A percentile compares a stretch with the other conserved stretches of the same genome.
phyloP scores from a whole-genome alignment of 2,113 vertebrate genomes.

The Rhegmatorhina hoffmannsi region DNA sequence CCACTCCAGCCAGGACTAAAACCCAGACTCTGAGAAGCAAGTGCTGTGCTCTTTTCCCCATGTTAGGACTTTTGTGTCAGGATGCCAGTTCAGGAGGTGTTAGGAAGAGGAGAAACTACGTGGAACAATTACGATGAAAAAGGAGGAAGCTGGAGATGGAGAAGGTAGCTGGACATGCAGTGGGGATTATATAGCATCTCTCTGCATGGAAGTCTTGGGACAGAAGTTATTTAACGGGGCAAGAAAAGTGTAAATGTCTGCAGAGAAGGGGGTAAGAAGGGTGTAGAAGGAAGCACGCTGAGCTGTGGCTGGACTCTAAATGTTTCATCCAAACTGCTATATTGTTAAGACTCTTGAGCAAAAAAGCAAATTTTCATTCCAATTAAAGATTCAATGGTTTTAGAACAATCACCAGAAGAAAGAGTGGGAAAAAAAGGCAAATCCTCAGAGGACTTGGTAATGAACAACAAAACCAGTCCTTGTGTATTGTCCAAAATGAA shows the following conservation, averaged over 20 bases:
- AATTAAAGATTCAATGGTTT: slow-evolving; percentile 59
- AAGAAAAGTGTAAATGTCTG: neutral
- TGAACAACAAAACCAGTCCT: slow-evolving; percentile 46
- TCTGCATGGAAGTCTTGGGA: neutral
- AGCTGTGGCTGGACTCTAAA: slow-evolving; percentile 1
- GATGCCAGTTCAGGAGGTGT: neutral
- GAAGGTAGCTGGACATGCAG: neutral
- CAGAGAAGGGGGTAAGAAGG: neutral
- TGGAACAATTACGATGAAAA: fast-evolving
- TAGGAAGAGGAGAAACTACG: neutral
- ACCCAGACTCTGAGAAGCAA: neutral
- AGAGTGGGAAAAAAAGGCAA: neutral
- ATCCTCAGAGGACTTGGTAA: slow-evolving; percentile 48
- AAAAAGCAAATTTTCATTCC: slow-evolving; percentile 58
- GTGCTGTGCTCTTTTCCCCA: neutral
- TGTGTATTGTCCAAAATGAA: slow-evolving; percentile 24
- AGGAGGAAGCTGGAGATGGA: neutral
- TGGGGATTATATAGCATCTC: neutral
- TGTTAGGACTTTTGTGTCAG: neutral
- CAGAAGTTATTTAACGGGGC: neutral
- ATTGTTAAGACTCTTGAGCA: slow-evolving; percentile 63
- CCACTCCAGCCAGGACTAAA: neutral
- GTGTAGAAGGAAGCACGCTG: neutral
- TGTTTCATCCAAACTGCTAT: slow-evolving; percentile 37
- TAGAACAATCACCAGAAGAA: slow-evolving; percentile 57